Base-by-base conservation (phyloP, 1,140 invertebrate genomes). In the Mya arenaria region DNA sequence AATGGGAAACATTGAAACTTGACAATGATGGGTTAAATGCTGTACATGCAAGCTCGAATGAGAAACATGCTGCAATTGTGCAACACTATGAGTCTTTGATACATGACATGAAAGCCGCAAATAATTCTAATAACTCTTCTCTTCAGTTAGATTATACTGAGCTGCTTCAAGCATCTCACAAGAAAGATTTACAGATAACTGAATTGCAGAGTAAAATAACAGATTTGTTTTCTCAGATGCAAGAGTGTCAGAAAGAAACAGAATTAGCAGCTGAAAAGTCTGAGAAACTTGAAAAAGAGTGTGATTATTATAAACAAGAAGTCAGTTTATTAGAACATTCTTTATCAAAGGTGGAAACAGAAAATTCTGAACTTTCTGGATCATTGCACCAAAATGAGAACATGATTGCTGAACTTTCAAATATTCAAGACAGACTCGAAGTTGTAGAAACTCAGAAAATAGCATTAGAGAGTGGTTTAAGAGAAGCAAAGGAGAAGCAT, bases 21-120 rank as follows among this genome's bases (percentile, higher is more conserved):
- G n/a, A n/a, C n/a, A n/a, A n/a, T n/a, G n/a, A n/a, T n/a, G n/a
- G n/a, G n/a, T n/a, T n/a, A n/a, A n/a, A n/a, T n/a, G n/a, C n/a
- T n/a, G 13, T 48, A 15, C 13, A 48, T 62, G 23, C 19, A 62
- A 62, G 25, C 69, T 69, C 52, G 55, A 48, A n/a, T 75, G 48
- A 86, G 55, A 17, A 52, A 52, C 48, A 52, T 4, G 48, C 48
- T 52, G 19, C 48, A 4, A 17, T n/a, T n/a, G 48, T 52, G 28
- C 80, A 85, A 68, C 83, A 88, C 63, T 88, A 86, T 75, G 88
- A 90, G 44, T 78, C 72, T 55, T 89, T 85, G 23, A 84, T 88
- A 55, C 25, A 86, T 68, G 88, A 90, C 52, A 58, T 90, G 52
- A 63, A 87, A 44, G 78, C 82, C 13, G 48, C 37, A 36, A 44